These are phyloP conservation scores for Sinodicranocentrus sp. DNA, from an alignment of 2,888 invertebrate species.

Conservation along the genomic window DNA sequence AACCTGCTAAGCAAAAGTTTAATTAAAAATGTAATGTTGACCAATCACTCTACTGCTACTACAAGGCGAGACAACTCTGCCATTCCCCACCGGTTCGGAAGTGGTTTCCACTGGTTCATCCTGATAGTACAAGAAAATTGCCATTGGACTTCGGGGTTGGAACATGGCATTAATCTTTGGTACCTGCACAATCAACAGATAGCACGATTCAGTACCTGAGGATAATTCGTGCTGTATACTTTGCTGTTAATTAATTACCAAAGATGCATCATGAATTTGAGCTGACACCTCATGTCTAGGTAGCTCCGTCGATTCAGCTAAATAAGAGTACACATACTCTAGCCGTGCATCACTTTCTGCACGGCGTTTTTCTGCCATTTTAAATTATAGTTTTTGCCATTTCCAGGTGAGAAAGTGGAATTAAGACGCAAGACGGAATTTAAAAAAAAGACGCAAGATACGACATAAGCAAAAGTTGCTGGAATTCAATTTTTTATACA, in stretches of 20 bases:
- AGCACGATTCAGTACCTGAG: background rate
- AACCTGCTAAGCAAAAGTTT: constrained; percentile 2
- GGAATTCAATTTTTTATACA: background rate
- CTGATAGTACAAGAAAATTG: constrained; percentile 93
- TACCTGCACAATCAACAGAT: constrained; percentile 80
- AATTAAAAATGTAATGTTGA: no score
- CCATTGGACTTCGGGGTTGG: constrained; percentile 90
- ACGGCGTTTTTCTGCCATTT: constrained; percentile 80
- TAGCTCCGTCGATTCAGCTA: constrained; percentile 90
- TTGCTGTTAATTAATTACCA: no score
- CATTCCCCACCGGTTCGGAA: constrained; percentile 78
- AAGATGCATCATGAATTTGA: constrained; percentile 79
- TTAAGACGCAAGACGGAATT: no score
- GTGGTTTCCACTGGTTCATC: constrained; percentile 85
- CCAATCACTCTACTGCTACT: no score
- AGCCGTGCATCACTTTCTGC: constrained; percentile 95
- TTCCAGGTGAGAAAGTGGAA: background rate
- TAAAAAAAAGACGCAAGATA: background rate
- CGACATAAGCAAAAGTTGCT: background rate
- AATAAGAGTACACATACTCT: constrained; percentile 93
- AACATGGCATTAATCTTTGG: constrained; percentile 94
- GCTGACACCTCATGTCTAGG: constrained; percentile 93
- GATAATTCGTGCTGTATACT: no score
- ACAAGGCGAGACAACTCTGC: background rate
- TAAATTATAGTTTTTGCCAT: constrained; percentile 12